A percentile compares a stretch with the other conserved stretches of the same genome.
Evolutionary conservation across 2,797 vertebrate genomes (phyloP).

Genomic region (Pantherophis vulpinus): DNA sequence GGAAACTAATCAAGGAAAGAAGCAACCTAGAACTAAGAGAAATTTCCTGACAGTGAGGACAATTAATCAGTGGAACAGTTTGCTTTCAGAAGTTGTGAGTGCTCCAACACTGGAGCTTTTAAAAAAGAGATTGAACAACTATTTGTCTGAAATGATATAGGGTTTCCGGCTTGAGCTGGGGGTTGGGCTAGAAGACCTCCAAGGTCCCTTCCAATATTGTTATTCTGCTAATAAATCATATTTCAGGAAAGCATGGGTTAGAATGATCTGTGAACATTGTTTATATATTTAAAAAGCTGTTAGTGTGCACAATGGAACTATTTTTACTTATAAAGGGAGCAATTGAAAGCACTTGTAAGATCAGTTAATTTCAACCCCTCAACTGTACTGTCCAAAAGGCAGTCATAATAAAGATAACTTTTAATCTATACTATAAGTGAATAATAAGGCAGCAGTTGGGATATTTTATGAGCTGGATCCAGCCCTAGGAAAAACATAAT

Average conservation of each 20-base stretch:
- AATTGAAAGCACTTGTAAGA: neutral
- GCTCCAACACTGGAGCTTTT: neutral
- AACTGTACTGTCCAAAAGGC: too few species aligned
- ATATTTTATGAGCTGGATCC: neutral
- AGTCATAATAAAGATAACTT: neutral
- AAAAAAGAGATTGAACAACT: neutral
- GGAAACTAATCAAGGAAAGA: neutral
- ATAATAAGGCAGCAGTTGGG: neutral
- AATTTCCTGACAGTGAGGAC: neutral
- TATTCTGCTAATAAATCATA: neutral
- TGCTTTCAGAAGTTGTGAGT: neutral
- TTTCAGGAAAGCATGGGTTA: neutral
- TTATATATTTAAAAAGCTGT: neutral
- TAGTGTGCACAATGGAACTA: neutral
- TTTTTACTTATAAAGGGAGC: neutral
- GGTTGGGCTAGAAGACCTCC: neutral
- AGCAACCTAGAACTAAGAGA: neutral
- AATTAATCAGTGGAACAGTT: neutral
- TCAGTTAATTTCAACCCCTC: neutral
- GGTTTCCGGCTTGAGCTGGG: neutral
- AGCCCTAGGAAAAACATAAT: neutral
- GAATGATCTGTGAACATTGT: neutral
- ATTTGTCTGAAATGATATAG: neutral
- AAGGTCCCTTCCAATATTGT: neutral
- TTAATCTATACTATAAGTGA: neutral